Evolutionary conservation across 2,113 vertebrate species (phyloP), one percentile per base, ranked within the genome.

Genomic region (Gymnogyps californianus): DNA sequence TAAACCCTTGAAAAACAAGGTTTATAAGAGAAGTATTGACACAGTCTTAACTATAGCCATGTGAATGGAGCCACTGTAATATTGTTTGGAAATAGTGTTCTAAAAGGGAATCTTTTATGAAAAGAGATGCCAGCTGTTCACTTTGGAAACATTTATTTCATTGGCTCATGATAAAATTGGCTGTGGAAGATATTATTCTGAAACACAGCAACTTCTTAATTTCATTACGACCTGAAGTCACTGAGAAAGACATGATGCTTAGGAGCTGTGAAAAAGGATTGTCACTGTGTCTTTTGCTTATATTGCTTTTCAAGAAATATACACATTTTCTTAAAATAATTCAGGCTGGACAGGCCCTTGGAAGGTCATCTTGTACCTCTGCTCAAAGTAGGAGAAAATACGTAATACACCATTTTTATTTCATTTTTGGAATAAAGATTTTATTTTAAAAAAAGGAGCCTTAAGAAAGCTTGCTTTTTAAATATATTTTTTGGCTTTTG

Each of bases 141-240:
- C 90, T 97, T 96, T 97, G 97, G 96, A 97, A 98, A 96, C 96
- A 92, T 96, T 94, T 93, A 96, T 97, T 94, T 97, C 90, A 93
- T 72, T 90, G 89, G 94, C 90, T 96, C 24, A 10, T 28, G 70
- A 86, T 87, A 91, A 93, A 97, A 96, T 58, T 95, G 93, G 80
- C 94, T 97, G 85, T 83, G 90, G 93, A 96, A 95, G 85, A 93
- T 96, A 90, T 71, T 92, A 96, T 90, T 90, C 81, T 66, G 82
- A 93, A 97, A 95, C 86, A 95, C 70, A 93, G 66, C 26, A 34
- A 72, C 88, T 96, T 93, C 89, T 94, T 97, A 96, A 96, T 95
- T 92, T 96, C 78, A 91, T 97, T 93, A 95, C 15, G 59, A 96
- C 93, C 87, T 95, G 79, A 95, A 97, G 74, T 95, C 89, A 52